A percentile compares a stretch with the other conserved stretches of the same genome.
Conservation (phyloP, 2,797 vertebrate species). For the Falco biarmicus region DNA sequence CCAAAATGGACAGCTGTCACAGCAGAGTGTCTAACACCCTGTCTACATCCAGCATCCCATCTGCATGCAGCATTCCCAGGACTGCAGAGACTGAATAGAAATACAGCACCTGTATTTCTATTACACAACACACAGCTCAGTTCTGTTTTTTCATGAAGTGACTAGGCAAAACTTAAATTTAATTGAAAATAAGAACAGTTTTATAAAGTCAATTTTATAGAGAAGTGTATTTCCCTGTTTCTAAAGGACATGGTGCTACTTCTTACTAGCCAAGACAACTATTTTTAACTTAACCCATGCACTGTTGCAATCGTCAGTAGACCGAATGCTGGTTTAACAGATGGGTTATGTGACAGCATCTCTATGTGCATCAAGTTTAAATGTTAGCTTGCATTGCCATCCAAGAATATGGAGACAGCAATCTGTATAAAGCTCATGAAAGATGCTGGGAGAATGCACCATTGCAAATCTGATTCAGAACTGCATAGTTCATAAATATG, state of each 20-base stretch:
- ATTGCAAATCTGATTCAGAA: conserved; percentile 2
- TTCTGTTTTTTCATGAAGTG: neutral
- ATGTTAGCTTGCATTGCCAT: neutral
- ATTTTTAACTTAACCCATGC: conserved; percentile 34
- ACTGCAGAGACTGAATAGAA: neutral
- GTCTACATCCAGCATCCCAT: neutral
- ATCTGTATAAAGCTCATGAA: neutral
- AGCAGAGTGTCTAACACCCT: neutral
- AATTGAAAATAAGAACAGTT: neutral
- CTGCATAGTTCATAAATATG: neutral
- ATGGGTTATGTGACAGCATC: neutral
- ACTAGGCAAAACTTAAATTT: neutral
- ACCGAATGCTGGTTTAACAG: conserved; percentile 12
- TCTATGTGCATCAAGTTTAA: neutral
- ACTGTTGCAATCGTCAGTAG: neutral
- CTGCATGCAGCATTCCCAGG: neutral
- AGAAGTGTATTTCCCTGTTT: neutral
- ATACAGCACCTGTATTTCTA: neutral
- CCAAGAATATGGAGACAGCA: neutral
- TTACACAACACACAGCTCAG: neutral
- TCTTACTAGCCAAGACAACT: conserved; percentile 9
- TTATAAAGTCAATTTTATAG: conserved; percentile 19
- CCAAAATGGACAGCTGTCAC: neutral
- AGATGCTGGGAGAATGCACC: neutral
- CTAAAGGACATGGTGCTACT: neutral